phyloP scores from a whole-genome alignment of 2,113 vertebrate genomes.

The Dicerorhinus sumatrensis region DNA sequence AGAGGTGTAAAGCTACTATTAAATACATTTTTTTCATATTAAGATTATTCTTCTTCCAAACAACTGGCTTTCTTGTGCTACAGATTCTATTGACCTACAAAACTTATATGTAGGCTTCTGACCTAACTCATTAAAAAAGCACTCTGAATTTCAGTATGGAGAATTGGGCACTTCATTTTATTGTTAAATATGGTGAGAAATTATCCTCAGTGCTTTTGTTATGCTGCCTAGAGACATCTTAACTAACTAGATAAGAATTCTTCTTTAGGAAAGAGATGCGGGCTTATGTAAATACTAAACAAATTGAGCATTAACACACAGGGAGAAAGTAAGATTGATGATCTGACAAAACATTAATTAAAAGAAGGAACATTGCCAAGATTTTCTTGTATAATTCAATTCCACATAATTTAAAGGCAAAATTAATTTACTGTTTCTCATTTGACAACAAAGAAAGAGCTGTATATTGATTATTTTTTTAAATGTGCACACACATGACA shows the following conservation, averaged over 20 bases:
- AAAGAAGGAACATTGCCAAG: slow-evolving; percentile 77
- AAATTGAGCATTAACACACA: slow-evolving; percentile 76
- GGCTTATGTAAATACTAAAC: slow-evolving; percentile 77
- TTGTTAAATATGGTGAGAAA: slow-evolving; percentile 48
- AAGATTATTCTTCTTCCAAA: slow-evolving; percentile 4
- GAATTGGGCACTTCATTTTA: neutral
- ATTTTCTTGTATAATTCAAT: slow-evolving; percentile 76
- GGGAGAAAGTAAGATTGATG: slow-evolving; percentile 82
- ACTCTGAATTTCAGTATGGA: neutral
- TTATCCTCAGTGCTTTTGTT: slow-evolving; percentile 56
- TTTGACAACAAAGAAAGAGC: slow-evolving; percentile 76
- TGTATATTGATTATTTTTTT: slow-evolving; percentile 79
- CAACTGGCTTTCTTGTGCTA: neutral
- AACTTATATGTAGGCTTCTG: neutral
- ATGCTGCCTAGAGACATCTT: slow-evolving; percentile 61
- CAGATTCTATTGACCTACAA: neutral
- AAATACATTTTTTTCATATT: neutral
- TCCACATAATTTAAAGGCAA: slow-evolving; percentile 81
- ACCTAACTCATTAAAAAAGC: slow-evolving; percentile 42
- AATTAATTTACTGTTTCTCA: slow-evolving; percentile 85
- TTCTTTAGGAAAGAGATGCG: slow-evolving; percentile 64
- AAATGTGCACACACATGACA: slow-evolving; percentile 62
- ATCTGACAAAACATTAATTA: slow-evolving; percentile 85
- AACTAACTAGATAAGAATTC: slow-evolving; percentile 73
- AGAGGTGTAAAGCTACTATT: neutral